These are phyloP conservation scores for Drosophila longiperda DNA, from an alignment of 2,888 invertebrate species.

Conservation along the genomic window DNA sequence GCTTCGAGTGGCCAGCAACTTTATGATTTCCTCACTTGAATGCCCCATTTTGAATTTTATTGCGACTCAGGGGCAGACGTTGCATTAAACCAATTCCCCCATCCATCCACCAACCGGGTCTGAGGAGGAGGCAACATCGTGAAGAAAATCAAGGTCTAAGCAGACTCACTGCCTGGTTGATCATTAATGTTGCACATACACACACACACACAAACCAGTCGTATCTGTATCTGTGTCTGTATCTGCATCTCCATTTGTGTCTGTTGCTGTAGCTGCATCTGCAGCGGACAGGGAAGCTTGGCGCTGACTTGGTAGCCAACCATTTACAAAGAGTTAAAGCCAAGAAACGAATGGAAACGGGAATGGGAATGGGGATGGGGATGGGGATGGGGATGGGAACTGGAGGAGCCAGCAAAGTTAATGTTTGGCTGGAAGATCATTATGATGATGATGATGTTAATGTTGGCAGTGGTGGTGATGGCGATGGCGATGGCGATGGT, in stretches of 20 bases:
- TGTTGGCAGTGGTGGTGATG: constrained; percentile 36
- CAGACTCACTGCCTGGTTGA: constrained; percentile 52
- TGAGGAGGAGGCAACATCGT: constrained; percentile 7
- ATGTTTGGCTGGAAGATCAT: constrained; percentile 49
- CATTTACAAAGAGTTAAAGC: constrained; percentile 33
- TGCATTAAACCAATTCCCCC: background rate
- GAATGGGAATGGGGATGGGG: background rate
- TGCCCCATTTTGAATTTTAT: constrained; percentile 47
- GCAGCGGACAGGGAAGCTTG: constrained; percentile 45
- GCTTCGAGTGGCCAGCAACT: constrained; percentile 8
- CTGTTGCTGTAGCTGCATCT: constrained; percentile 13
- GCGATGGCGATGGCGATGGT: constrained; percentile 28
- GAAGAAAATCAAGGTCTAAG: constrained; percentile 57
- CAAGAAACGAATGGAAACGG: background rate
- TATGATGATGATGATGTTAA: constrained; percentile 6
- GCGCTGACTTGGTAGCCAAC: constrained; percentile 13
- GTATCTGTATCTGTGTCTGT: constrained; percentile 13
- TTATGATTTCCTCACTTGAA: constrained; percentile 34
- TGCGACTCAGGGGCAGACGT: background rate
- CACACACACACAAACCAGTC: background rate
- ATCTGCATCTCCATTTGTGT: constrained; percentile 14
- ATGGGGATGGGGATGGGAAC: background rate
- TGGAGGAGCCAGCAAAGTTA: constrained; percentile 47
- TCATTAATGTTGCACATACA: constrained; percentile 65
- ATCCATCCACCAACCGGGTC: background rate